Evolutionary conservation across 2,113 vertebrate species (phyloP).

Genomic region (Lepidothrix coronata): DNA sequence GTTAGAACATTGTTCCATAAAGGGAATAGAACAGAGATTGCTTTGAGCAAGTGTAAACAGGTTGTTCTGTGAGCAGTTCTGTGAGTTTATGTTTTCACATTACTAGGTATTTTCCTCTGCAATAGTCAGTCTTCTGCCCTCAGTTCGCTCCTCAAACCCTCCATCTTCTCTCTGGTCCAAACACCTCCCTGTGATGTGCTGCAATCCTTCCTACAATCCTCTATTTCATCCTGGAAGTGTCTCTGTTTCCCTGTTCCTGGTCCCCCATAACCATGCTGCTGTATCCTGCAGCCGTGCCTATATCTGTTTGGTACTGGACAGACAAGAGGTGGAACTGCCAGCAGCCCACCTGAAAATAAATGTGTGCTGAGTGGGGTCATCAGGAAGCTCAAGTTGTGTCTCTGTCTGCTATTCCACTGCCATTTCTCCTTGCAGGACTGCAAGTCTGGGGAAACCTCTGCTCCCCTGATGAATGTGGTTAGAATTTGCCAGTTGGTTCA

Average conservation of each 20-base stretch:
- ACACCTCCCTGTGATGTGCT: background rate
- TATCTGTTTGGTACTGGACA: background rate
- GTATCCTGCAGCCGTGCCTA: rapidly evolving
- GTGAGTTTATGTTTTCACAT: background rate
- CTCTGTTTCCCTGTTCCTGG: background rate
- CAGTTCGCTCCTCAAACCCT: background rate
- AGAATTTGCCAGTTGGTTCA: background rate
- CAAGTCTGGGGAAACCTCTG: background rate
- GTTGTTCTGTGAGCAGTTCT: background rate
- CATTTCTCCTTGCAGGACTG: background rate
- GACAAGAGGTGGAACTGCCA: background rate
- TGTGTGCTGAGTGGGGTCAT: background rate
- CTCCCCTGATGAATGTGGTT: background rate
- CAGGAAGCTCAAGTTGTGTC: background rate
- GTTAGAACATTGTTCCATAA: background rate
- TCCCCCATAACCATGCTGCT: background rate
- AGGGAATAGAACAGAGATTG: background rate
- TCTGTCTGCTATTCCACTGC: background rate
- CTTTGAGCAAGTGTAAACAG: background rate
- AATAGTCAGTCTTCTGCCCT: background rate
- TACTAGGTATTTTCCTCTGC: background rate
- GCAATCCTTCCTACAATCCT: rapidly evolving
- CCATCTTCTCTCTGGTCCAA: background rate
- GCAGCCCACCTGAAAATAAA: background rate
- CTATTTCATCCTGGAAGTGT: background rate